phyloP scores from a whole-genome alignment of 2,888 invertebrate genomes.

The Apamea sordens region DNA sequence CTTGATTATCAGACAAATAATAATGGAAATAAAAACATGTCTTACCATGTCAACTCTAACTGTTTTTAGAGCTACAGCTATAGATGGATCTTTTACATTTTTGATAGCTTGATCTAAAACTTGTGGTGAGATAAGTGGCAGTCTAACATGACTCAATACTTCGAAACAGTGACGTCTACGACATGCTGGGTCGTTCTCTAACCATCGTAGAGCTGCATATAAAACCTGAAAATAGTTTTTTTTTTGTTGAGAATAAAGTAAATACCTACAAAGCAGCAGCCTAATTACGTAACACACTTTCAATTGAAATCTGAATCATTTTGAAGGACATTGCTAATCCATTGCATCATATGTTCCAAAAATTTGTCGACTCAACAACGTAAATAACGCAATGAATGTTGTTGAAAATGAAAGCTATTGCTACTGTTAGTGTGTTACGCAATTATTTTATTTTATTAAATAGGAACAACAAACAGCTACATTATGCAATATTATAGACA shows the following conservation, averaged over 20 bases:
- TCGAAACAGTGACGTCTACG: constrained; percentile 96
- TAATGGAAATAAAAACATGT: background rate
- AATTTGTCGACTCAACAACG: too few species aligned
- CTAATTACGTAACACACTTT: background rate
- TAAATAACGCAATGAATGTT: too few species aligned
- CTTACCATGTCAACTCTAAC: constrained; percentile 93
- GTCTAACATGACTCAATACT: constrained; percentile 94
- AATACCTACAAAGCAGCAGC: background rate
- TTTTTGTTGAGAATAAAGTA: background rate
- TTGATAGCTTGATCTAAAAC: constrained; percentile 94
- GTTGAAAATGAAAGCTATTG: too few species aligned
- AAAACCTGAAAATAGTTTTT: constrained; percentile 90
- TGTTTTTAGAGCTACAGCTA: constrained; percentile 95
- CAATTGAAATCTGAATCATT: background rate
- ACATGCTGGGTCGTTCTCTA: constrained; percentile 94
- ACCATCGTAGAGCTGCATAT: constrained; percentile 96
- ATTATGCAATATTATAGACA: too few species aligned
- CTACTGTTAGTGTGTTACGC: too few species aligned
- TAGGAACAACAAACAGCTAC: too few species aligned
- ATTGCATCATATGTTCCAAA: too few species aligned
- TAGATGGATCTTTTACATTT: constrained; percentile 94
- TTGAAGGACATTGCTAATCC: too few species aligned
- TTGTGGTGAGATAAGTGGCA: constrained; percentile 95
- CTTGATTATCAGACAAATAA: background rate
- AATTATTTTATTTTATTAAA: too few species aligned